phyloP scores from a whole-genome alignment of 2,888 invertebrate genomes.

The Spodoptera littoralis region DNA sequence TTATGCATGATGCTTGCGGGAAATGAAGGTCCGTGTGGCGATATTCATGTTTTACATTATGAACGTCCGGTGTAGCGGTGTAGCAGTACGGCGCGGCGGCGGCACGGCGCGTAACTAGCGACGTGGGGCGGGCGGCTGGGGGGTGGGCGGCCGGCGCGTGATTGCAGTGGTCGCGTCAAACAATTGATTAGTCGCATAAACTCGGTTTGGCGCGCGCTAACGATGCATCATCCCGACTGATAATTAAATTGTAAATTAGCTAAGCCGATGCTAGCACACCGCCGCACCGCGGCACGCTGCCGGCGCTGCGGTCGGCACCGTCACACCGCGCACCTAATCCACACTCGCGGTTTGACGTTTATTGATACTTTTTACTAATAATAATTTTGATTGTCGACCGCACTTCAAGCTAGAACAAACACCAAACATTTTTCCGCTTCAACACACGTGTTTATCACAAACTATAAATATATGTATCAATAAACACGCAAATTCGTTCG shows the following conservation, averaged over 20 bases:
- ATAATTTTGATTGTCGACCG: slow-evolving; percentile 3
- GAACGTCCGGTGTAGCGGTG: slow-evolving; percentile 21
- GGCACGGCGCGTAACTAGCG: slow-evolving; percentile 32
- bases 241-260: slow-evolving; percentile 89
- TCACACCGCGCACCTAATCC: slow-evolving; percentile 55
- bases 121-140: slow-evolving; percentile 52
- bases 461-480: slow-evolving; percentile 43
- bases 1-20: slow-evolving; percentile 37
- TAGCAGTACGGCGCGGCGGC: too few relatives aligned
- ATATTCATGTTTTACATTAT: slow-evolving; percentile 44
- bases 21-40: slow-evolving; percentile 40
- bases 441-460: slow-evolving; percentile 23
- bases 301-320: slow-evolving; percentile 59
- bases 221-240: slow-evolving; percentile 88
- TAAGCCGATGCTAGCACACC: slow-evolving; percentile 83
- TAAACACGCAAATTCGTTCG: slow-evolving; percentile 69
- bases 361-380: slow-evolving; percentile 54
- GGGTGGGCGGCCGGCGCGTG: slow-evolving; percentile 76
- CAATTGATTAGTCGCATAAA: slow-evolving; percentile 89
- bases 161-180: slow-evolving; percentile 88
- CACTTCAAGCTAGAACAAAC: neutral
- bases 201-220: slow-evolving; percentile 88
- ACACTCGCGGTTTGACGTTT: slow-evolving; percentile 57
- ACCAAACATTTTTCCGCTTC: slow-evolving; percentile 1
- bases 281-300: slow-evolving; percentile 65